These are phyloP conservation scores for Helobdella robusta DNA, from an alignment of 2,888 invertebrate genomes.

Conservation along the genomic window DNA sequence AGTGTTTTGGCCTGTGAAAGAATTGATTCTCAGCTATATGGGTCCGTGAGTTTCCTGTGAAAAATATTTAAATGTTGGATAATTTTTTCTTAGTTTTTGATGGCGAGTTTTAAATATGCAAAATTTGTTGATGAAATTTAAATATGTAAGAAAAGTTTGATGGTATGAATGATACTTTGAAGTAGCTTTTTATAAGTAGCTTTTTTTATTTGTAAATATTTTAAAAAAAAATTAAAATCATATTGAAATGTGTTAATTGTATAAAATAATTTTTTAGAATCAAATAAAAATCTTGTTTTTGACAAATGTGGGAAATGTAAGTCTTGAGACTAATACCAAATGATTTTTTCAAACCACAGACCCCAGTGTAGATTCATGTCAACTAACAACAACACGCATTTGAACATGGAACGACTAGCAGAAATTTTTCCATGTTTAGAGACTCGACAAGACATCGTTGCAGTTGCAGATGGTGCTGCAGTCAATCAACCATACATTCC, in stretches of 20 bases:
- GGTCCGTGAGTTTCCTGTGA: conserved; percentile 2
- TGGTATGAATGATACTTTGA: no score
- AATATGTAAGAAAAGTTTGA: no score
- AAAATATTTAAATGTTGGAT: no score
- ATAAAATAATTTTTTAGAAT: no score
- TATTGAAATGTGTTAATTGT: neutral
- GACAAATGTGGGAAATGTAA: no score
- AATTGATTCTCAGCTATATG: conserved; percentile 11
- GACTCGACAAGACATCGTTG: no score
- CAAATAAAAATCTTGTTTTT: no score
- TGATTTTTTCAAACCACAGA: no score
- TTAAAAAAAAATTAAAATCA: neutral
- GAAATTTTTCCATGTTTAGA: conserved; percentile 12
- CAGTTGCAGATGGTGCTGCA: neutral
- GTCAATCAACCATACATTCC: conserved; percentile 18
- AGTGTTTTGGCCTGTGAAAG: conserved; percentile 20
- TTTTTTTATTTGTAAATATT: neutral
- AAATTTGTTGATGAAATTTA: no score
- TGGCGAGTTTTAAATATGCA: no score
- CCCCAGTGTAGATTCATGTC: conserved; percentile 13
- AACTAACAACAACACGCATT: neutral
- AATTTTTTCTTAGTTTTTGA: no score
- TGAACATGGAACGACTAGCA: neutral
- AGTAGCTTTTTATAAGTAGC: neutral
- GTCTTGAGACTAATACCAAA: no score